Percentiles rank a stretch among this genome's conserved stretches.
These are phyloP conservation scores for Callocephalon fimbriatum DNA, from an alignment of 2,113 vertebrate species.

Conservation along the genomic window DNA sequence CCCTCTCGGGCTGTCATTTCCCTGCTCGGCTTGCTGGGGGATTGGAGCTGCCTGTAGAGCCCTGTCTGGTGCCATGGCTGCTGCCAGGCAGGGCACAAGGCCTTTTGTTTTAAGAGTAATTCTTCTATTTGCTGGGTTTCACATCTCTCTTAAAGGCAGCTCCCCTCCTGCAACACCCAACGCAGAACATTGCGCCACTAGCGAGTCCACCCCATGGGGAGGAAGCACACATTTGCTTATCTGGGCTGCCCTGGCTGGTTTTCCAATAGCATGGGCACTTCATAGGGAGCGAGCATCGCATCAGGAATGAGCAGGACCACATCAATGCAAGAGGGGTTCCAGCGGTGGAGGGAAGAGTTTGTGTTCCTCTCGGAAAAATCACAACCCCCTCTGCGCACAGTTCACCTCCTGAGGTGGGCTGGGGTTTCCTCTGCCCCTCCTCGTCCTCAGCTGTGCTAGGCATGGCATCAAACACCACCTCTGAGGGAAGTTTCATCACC, in stretches of 20 bases:
- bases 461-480: neutral
- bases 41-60: neutral
- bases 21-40: rapidly evolving
- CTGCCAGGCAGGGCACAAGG: rapidly evolving
- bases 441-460: rapidly evolving
- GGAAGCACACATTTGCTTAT: neutral
- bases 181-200: rapidly evolving
- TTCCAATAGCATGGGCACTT: neutral
- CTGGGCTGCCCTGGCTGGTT: neutral
- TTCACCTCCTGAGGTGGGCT: neutral
- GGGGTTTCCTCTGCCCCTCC: neutral
- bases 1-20: neutral
- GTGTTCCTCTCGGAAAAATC: neutral
- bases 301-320: rapidly evolving
- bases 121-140: neutral
- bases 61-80: neutral
- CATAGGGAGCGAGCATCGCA: rapidly evolving
- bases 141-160: neutral
- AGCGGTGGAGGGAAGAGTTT: neutral
- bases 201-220: neutral
- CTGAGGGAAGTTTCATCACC: neutral
- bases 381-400: neutral
- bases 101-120: neutral
- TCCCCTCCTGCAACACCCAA: neutral
- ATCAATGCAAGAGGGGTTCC: rapidly evolving